Conservation (phyloP, 2,888 invertebrate genomes). For the Tricholauxania praeusta region DNA sequence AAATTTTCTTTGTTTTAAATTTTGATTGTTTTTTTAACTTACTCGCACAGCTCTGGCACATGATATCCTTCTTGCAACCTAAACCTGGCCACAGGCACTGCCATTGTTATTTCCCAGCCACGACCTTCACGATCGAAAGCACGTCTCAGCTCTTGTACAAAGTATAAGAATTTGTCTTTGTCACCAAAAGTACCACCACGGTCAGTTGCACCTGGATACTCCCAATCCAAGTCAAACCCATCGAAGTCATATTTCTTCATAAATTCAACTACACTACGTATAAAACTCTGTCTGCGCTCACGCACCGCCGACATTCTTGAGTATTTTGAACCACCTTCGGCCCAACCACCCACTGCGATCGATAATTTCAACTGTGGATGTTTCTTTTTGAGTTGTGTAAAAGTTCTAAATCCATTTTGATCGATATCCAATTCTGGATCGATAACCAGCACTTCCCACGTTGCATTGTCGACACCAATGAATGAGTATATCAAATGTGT, state of each 20-base stretch:
- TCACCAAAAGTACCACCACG: conserved; percentile 87
- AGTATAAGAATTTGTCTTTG: conserved; percentile 84
- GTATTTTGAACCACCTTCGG: conserved; percentile 89
- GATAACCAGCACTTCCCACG: conserved; percentile 81
- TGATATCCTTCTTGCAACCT: conserved; percentile 90
- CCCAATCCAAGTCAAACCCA: conserved; percentile 91
- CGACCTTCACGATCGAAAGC: conserved; percentile 82
- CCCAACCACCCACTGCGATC: conserved; percentile 92
- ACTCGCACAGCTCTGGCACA: conserved; percentile 90
- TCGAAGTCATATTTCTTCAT: conserved; percentile 84
- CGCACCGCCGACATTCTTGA: conserved; percentile 83
- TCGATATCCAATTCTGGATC: conserved; percentile 85
- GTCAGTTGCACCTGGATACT: conserved; percentile 90
- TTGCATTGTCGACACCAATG: conserved; percentile 84
- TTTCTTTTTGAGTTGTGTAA: conserved; percentile 78
- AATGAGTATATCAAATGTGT: conserved; percentile 92
- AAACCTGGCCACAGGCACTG: conserved; percentile 89
- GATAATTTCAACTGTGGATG: conserved; percentile 81
- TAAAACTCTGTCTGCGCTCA: conserved; percentile 77
- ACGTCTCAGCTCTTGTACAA: conserved; percentile 83
- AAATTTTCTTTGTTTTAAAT: not conserved
- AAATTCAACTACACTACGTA: conserved; percentile 81
- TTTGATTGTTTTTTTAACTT: conserved; percentile 63
- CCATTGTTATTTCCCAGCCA: conserved; percentile 90
- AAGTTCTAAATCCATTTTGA: conserved; percentile 82